Base-by-base conservation (phyloP, 1,140 invertebrate genomes). In the Carposina sasakii region DNA sequence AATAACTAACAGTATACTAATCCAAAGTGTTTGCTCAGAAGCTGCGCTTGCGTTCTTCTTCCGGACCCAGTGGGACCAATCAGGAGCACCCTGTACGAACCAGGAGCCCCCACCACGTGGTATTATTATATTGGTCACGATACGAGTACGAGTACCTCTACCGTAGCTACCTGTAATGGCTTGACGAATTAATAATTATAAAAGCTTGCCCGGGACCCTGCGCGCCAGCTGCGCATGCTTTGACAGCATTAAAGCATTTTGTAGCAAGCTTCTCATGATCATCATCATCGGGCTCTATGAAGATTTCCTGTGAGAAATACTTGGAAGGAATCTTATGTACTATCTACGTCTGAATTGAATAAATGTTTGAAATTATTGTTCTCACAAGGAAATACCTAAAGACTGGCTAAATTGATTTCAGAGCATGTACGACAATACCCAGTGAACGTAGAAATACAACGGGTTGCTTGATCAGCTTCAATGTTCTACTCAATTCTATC, bases 1-100 rank as follows among this genome's bases (percentile, higher is more conserved):
- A n/a, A n/a, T n/a, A n/a, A n/a, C n/a, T n/a, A 63, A 86, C 85
- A 56, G 57, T 81, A 79, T 22, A 87, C 64, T 3, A 88, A 48
- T 47, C 77, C 71, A 17, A 88, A 73, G n/a, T 76, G 76, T 28
- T 84, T 63, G 0, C 76, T 70, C 15, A 87, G 53, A 0, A 71
- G 23, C 10, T 43, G 45, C 0, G 76, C 87, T 47, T 88, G 86
- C 3, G 77, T 81, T 19, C 69, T 72, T 1, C 86, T 50, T 0
- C 87, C 87, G 19, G 71, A 76, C n/a, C 86, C 86, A 9, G 75
- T 53, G 2, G 87, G 85, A 2, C 87, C 87, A 0, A 88, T 55
- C 8, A 88, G 57, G 21, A 87, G 52, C 20, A 87, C 74, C 22
- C 87, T 67, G 40, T 86, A 86, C 20, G 64, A 60, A 4, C 71